Conservation (phyloP, 1,140 invertebrate species). For the Hylaeus volcanicus region DNA sequence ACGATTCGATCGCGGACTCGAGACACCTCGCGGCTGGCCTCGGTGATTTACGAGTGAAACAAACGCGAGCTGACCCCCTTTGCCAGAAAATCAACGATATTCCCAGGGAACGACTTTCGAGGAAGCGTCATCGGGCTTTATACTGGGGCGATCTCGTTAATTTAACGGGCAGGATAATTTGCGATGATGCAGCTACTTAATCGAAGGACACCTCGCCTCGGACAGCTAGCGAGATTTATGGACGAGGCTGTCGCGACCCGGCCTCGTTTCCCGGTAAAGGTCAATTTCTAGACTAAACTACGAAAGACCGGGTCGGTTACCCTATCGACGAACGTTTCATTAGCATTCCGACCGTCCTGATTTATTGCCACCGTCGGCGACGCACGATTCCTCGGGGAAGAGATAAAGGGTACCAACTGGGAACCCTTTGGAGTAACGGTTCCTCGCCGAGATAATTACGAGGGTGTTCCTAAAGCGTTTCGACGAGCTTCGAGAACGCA, state of each 20-base stretch:
- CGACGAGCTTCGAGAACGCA: background rate
- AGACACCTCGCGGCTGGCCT: background rate
- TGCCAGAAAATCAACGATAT: conserved; percentile 37
- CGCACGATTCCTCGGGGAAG: background rate
- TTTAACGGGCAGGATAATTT: conserved; percentile 13
- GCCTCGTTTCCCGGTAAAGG: background rate
- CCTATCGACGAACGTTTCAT: background rate
- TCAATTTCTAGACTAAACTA: background rate
- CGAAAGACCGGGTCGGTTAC: background rate
- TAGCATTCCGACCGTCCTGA: background rate
- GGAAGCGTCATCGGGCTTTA: background rate
- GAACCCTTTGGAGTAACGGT: conserved; percentile 4
- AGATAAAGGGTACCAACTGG: background rate
- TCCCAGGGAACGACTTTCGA: conserved; percentile 1
- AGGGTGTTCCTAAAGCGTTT: conserved; percentile 2
- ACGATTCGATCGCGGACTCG: conserved; percentile 36
- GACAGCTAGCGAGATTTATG: conserved; percentile 3
- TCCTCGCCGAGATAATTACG: conserved; percentile 6
- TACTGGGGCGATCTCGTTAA: conserved; percentile 15
- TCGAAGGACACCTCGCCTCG: background rate
- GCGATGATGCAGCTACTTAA: conserved; percentile 1
- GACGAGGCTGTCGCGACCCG: background rate
- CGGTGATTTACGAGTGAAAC: conserved; percentile 45
- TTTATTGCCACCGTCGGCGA: background rate
- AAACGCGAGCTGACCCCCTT: conserved; percentile 39